phyloP scores from a whole-genome alignment of 2,888 invertebrate species.

The Microctonus aethiopoides region DNA sequence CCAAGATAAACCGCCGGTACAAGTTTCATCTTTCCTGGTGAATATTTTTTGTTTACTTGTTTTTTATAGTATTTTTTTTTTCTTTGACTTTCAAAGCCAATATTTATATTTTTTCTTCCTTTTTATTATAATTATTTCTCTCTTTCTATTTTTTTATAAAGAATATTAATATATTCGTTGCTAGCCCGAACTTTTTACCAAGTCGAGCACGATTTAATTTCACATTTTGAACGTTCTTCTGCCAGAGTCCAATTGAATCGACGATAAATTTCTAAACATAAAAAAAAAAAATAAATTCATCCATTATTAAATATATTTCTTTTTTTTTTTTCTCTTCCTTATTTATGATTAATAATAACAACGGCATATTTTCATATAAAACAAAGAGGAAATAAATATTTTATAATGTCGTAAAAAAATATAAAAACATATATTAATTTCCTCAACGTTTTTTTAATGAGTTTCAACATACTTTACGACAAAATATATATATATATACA shows the following conservation, averaged over 20 bases:
- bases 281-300: neutral
- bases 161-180: neutral
- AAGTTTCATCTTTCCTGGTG: constrained; percentile 48
- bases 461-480: too few species aligned
- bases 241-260: neutral
- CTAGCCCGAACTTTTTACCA: constrained; percentile 15
- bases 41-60: neutral
- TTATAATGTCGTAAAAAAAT: too few species aligned
- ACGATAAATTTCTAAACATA: neutral
- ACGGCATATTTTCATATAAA: too few species aligned
- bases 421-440: too few species aligned
- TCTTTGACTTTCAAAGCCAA: neutral
- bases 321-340: neutral
- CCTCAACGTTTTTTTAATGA: too few species aligned
- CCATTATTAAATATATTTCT: neutral
- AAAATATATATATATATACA: too few species aligned
- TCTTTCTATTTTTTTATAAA: too few species aligned
- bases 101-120: neutral
- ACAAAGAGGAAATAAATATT: too few species aligned
- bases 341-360: too few species aligned
- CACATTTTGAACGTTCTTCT: constrained; percentile 4
- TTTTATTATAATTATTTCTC: too few species aligned
- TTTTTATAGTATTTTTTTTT: neutral
- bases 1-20: constrained; percentile 80
- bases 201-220: constrained; percentile 8